Evolutionary conservation across 2,888 invertebrate genomes (phyloP).

Genomic region (Elmis aenea): DNA sequence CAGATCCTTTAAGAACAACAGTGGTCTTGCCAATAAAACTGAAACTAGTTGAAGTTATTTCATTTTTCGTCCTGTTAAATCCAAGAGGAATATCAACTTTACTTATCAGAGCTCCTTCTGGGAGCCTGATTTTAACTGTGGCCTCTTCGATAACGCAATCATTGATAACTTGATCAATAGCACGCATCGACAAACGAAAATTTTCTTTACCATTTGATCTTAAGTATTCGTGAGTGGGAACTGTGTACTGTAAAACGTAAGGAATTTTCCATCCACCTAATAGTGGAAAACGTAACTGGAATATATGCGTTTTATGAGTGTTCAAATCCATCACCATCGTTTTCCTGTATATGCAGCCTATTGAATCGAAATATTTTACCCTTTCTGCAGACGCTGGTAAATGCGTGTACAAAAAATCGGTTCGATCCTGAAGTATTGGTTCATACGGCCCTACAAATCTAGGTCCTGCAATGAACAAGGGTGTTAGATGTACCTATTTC

Average conservation of each 20-base stretch:
- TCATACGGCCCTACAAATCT: constrained; percentile 21
- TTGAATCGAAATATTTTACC: constrained; percentile 25
- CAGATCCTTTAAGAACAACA: constrained; percentile 20
- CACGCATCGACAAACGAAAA: constrained; percentile 23
- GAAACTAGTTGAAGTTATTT: constrained; percentile 14
- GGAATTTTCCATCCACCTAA: constrained; percentile 28
- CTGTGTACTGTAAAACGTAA: constrained; percentile 25
- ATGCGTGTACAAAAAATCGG: constrained; percentile 22
- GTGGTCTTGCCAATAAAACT: constrained; percentile 21
- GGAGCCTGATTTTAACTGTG: constrained; percentile 23
- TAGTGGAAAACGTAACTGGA: constrained; percentile 26
- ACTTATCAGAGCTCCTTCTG: constrained; percentile 21
- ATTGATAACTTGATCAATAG: constrained; percentile 27
- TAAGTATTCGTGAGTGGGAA: constrained; percentile 28
- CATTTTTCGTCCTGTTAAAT: constrained; percentile 11
- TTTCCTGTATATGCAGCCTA: constrained; percentile 27
- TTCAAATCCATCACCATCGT: constrained; percentile 15
- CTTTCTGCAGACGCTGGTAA: constrained; percentile 27
- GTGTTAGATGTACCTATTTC: too few species aligned
- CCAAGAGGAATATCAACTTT: constrained; percentile 11
- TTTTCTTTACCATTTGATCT: constrained; percentile 2
- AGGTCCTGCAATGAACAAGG: constrained; percentile 24
- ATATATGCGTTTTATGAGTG: constrained; percentile 23
- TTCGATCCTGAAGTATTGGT: constrained; percentile 1
- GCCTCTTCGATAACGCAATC: constrained; percentile 25